Percentiles rank a stretch among this genome's conserved stretches.
Conservation (phyloP, 64 coral and sea anemone species). For the Dendrophyllia cribrosa region DNA sequence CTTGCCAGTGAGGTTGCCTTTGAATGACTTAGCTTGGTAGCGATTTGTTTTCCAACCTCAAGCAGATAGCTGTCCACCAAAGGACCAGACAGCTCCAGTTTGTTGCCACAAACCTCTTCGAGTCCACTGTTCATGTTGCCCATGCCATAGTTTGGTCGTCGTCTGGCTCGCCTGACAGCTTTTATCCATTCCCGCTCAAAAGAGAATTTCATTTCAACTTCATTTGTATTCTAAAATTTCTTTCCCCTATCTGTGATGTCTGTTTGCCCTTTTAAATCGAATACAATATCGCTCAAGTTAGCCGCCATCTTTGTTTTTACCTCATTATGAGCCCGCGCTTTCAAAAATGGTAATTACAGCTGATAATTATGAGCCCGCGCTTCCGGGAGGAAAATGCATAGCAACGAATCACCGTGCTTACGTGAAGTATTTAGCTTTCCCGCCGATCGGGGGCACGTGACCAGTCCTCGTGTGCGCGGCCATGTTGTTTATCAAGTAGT, state of each 20-base stretch:
- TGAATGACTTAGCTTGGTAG: slow-evolving; percentile 27
- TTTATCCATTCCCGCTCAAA: slow-evolving; percentile 63
- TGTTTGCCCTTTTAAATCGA: slow-evolving; percentile 48
- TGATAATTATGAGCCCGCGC: too few relatives aligned
- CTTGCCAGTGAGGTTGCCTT: too few relatives aligned
- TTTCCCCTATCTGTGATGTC: slow-evolving; percentile 39
- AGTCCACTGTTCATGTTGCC: slow-evolving; percentile 35
- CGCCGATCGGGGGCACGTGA: too few relatives aligned
- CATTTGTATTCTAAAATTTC: slow-evolving; percentile 49
- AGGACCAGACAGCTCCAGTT: slow-evolving; percentile 66
- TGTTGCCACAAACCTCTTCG: slow-evolving; percentile 64
- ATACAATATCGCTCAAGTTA: neutral
- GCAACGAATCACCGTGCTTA: too few relatives aligned
- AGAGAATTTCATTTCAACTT: slow-evolving; percentile 60
- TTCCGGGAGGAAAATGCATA: too few relatives aligned
- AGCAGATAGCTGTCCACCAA: slow-evolving; percentile 55
- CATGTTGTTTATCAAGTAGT: too few relatives aligned
- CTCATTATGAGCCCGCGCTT: too few relatives aligned
- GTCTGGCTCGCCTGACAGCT: slow-evolving; percentile 30
- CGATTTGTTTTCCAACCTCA: slow-evolving; percentile 53
- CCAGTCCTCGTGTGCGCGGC: too few relatives aligned
- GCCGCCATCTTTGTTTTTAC: slow-evolving; percentile 71
- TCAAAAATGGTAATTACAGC: too few relatives aligned
- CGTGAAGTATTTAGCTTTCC: too few relatives aligned
- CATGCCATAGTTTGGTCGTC: slow-evolving; percentile 63